Evolutionary conservation across 2,113 vertebrate species (phyloP).

Genomic region (Calyptommatus sinebrachiatus): DNA sequence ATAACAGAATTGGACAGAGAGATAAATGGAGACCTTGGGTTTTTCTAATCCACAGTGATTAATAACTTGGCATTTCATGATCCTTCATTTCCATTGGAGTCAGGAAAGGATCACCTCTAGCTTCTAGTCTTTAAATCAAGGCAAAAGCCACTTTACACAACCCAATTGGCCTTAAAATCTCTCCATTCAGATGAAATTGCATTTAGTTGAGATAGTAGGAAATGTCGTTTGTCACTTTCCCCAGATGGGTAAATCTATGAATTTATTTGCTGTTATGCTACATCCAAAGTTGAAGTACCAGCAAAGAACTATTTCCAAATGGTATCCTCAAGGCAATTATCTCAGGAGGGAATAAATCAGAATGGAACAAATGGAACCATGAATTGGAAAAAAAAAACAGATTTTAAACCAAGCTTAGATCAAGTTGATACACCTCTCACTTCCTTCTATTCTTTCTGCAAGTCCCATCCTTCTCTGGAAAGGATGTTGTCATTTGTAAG

Average conservation of each 20-base stretch:
- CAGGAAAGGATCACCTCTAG: conserved; percentile 69
- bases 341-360: neutral
- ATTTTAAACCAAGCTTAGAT: neutral
- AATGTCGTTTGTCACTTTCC: conserved; percentile 26
- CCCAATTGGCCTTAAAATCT: conserved; percentile 48
- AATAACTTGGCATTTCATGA: conserved; percentile 69
- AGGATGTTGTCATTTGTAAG: no score
- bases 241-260: conserved; percentile 20
- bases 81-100: conserved; percentile 72
- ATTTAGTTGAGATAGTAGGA: conserved; percentile 28
- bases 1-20: conserved; percentile 70
- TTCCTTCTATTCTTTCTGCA: neutral
- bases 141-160: conserved; percentile 47
- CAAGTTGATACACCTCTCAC: neutral
- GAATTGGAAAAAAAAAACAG: neutral
- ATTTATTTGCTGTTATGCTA: neutral
- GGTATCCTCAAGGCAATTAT: neutral
- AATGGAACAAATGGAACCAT: neutral
- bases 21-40: conserved; percentile 73
- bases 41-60: conserved; percentile 73
- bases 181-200: conserved; percentile 19
- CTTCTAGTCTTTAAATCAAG: conserved; percentile 72
- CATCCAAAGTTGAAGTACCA: neutral
- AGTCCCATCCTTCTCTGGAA: no score
- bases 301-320: neutral